phyloP scores from a whole-genome alignment of 1,140 invertebrate species.

The Globodera ellingtonae region DNA sequence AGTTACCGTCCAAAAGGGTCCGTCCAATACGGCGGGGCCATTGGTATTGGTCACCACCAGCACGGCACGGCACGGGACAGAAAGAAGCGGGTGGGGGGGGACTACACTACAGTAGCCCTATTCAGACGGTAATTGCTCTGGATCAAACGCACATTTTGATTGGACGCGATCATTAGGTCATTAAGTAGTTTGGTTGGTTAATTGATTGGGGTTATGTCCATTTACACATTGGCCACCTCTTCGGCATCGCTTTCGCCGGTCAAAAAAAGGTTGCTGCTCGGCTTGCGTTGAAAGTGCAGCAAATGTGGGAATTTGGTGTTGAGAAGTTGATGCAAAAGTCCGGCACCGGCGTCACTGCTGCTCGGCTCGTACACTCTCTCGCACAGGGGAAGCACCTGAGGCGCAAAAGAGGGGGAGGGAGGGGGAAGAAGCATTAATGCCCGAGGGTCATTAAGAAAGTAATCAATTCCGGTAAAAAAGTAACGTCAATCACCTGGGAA shows the following conservation, averaged over 20 bases:
- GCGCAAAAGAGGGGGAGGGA: no score
- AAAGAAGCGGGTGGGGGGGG: no score
- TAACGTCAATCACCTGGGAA: conserved; percentile 29
- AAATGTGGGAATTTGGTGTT: conserved; percentile 34
- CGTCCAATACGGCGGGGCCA: no score
- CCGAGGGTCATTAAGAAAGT: not conserved
- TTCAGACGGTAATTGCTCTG: no score
- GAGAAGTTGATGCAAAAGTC: conserved; percentile 29
- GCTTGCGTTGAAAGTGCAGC: conserved; percentile 27
- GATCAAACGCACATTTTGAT: no score
- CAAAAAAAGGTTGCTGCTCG: conserved; percentile 11
- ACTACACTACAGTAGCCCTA: no score
- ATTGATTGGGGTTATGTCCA: not conserved
- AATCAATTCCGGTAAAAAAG: not conserved
- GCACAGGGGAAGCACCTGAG: conserved; percentile 45
- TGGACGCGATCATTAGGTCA: no score
- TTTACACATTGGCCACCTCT: conserved; percentile 47
- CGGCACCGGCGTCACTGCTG: conserved; percentile 16
- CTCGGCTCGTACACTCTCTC: conserved; percentile 34
- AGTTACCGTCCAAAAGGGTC: no score
- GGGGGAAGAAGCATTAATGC: conserved; percentile 1
- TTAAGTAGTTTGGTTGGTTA: no score
- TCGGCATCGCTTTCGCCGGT: conserved; percentile 28
- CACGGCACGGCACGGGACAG: no score
- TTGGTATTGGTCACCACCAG: no score